phyloP scores from a whole-genome alignment of 2,888 invertebrate genomes.

The Palloptera scutellata region DNA sequence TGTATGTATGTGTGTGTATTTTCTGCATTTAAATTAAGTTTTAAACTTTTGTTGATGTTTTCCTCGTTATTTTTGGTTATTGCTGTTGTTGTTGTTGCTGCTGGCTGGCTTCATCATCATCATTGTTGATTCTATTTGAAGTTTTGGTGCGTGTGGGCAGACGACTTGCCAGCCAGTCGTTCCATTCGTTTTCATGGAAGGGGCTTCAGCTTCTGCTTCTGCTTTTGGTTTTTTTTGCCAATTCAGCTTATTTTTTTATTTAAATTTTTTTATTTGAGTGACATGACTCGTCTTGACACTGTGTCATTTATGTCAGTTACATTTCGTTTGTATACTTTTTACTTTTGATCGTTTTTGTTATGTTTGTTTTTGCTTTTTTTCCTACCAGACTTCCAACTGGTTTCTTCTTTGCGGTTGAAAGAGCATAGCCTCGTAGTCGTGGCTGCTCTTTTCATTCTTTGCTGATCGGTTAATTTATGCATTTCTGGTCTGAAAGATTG shows the following conservation, averaged over 20 bases:
- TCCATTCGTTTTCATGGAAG: background rate
- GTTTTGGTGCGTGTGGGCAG: too few species aligned
- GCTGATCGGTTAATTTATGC: slow-evolving; percentile 27
- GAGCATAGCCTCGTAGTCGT: background rate
- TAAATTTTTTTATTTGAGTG: slow-evolving; percentile 22
- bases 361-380: background rate
- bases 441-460: background rate
- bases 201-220: background rate
- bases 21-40: slow-evolving; percentile 44
- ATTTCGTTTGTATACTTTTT: slow-evolving; percentile 22
- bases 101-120: background rate
- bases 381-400: background rate
- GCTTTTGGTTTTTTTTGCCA: slow-evolving; percentile 5
- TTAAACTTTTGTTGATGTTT: slow-evolving; percentile 32
- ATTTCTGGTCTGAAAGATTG: slow-evolving; percentile 16
- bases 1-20: slow-evolving; percentile 12
- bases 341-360: slow-evolving; percentile 15
- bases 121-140: too few species aligned
- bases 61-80: background rate
- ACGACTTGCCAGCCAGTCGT: background rate
- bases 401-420: background rate
- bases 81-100: background rate
- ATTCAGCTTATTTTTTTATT: slow-evolving; percentile 17
- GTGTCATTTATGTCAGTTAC: slow-evolving; percentile 31
- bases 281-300: slow-evolving; percentile 25